Percentiles rank a stretch among this genome's conserved stretches.
phyloP scores from a whole-genome alignment of 1,140 invertebrate genomes.

The Euschistus heros region DNA sequence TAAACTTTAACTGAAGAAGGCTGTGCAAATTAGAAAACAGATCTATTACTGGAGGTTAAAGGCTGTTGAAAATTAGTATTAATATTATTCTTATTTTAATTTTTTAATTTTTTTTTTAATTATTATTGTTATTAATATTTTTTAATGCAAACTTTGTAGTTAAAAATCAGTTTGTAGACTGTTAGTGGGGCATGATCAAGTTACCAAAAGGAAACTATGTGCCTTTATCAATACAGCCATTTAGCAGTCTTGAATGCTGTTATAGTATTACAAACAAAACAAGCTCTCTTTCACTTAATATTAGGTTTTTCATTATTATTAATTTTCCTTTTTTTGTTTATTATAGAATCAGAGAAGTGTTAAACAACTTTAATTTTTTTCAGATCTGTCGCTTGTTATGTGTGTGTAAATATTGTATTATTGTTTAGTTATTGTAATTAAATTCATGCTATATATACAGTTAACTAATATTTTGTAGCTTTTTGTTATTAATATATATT shows the following conservation, averaged over 20 bases:
- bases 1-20: slow-evolving; percentile 10
- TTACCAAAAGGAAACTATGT: slow-evolving; percentile 14
- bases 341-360: neutral
- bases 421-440: slow-evolving; percentile 14
- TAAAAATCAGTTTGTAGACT: neutral
- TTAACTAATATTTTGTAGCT: slow-evolving; percentile 2
- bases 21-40: slow-evolving; percentile 11
- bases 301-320: neutral
- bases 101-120: neutral
- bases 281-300: neutral
- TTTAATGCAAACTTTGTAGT: neutral
- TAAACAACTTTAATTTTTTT: neutral
- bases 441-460: slow-evolving; percentile 2
- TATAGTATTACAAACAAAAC: neutral
- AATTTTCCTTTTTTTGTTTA: slow-evolving; percentile 1
- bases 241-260: slow-evolving; percentile 1
- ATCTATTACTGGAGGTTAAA: slow-evolving; percentile 12
- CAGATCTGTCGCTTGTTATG: slow-evolving; percentile 12
- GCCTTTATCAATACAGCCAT: slow-evolving; percentile 13
- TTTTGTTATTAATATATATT: neutral
- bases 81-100: neutral
- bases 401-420: slow-evolving; percentile 17
- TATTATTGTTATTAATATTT: neutral
- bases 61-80: slow-evolving; percentile 6
- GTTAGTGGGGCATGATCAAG: slow-evolving; percentile 11